Evolutionary conservation across 2,113 vertebrate species (phyloP).

Genomic region (Oenanthe melanoleuca): DNA sequence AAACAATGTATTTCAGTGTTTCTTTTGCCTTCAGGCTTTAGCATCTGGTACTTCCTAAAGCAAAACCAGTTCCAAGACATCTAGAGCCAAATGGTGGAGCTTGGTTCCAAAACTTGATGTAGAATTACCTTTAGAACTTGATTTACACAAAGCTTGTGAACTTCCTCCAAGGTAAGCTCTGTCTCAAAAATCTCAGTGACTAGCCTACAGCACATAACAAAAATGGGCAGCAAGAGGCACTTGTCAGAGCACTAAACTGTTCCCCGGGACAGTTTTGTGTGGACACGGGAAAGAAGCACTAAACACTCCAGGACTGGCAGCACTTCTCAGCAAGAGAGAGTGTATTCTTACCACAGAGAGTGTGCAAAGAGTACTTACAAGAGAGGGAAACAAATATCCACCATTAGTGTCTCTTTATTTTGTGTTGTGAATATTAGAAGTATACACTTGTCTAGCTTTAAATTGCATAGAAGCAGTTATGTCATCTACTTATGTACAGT

Average conservation of each 20-base stretch:
- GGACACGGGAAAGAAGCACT: not conserved
- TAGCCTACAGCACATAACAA: not conserved
- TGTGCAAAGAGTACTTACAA: not conserved
- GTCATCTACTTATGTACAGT: not conserved
- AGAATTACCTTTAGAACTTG: not conserved
- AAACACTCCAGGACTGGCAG: not conserved
- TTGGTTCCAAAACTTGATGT: not conserved
- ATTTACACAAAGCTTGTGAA: not conserved
- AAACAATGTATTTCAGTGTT: not conserved
- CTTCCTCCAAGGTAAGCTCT: not conserved
- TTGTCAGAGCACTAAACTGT: not conserved
- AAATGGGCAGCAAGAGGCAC: not conserved
- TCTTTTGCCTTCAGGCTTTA: not conserved
- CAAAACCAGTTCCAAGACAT: not conserved
- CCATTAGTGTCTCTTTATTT: constrained; percentile 67
- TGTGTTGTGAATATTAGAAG: constrained; percentile 61
- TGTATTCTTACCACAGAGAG: not conserved
- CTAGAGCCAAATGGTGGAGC: not conserved
- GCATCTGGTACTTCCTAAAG: not conserved
- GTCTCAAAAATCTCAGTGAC: not conserved
- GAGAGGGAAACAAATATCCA: not conserved
- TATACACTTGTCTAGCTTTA: constrained; percentile 49
- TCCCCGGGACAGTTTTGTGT: not conserved
- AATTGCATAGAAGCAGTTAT: constrained; percentile 72
- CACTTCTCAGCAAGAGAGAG: not conserved